A percentile compares a stretch with the other conserved stretches of the same genome.
Evolutionary conservation across 2,888 invertebrate genomes (phyloP).

Genomic region (Eristalis arbustorum): DNA sequence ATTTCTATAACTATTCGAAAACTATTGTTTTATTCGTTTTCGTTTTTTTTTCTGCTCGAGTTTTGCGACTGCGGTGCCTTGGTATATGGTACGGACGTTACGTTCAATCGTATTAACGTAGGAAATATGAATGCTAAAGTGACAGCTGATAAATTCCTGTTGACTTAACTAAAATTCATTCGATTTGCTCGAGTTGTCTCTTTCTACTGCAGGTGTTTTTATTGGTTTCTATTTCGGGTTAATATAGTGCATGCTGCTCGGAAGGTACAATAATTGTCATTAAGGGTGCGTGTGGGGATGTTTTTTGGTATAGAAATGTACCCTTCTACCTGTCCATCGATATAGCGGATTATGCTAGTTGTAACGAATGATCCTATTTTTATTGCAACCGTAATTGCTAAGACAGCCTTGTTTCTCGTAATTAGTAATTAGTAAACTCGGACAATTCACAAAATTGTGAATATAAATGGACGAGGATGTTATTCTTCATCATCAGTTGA

Average conservation of each 20-base stretch:
- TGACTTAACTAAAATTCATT: not conserved
- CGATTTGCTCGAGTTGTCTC: not conserved
- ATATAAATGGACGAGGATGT: not conserved
- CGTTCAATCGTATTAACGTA: constrained; percentile 23
- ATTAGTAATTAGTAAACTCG: not conserved
- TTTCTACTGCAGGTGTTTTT: not conserved
- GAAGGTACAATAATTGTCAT: not conserved
- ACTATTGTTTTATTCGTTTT: constrained; percentile 1
- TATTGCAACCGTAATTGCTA: no score
- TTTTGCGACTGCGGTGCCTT: constrained; percentile 15
- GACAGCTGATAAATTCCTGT: constrained; percentile 49
- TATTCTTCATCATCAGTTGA: not conserved
- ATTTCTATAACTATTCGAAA: not conserved
- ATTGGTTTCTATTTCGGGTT: not conserved
- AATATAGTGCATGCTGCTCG: not conserved
- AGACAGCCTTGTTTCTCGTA: not conserved
- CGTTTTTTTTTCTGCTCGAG: not conserved
- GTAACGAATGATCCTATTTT: no score
- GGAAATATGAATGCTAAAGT: constrained; percentile 30
- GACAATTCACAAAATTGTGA: not conserved
- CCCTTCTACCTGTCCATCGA: no score
- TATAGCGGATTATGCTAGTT: no score
- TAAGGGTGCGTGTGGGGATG: not conserved
- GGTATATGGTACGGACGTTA: constrained; percentile 34
- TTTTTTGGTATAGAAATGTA: not conserved